Percentiles rank a stretch among this genome's conserved stretches.
Evolutionary conservation across 2,797 vertebrate species (phyloP).

Genomic region (Furcifer pardalis): DNA sequence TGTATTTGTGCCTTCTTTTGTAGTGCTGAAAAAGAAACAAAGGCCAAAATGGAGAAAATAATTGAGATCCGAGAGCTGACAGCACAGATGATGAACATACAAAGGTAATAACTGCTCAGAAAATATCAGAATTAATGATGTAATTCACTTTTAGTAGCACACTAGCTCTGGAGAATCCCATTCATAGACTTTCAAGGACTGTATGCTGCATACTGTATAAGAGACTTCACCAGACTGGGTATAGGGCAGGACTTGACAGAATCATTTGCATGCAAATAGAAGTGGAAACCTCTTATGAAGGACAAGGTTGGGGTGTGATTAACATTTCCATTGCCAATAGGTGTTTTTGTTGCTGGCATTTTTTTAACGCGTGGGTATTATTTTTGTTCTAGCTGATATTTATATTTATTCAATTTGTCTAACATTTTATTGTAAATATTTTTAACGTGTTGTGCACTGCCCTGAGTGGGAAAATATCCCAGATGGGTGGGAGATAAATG

Average conservation of each 20-base stretch:
- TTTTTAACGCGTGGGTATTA: too few species aligned
- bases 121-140: background rate
- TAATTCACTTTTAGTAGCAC: background rate
- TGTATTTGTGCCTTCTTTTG: constrained; percentile 8
- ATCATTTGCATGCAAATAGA: too few species aligned
- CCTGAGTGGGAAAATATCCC: too few species aligned
- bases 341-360: too few species aligned
- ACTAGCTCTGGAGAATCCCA: background rate
- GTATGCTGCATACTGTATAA: background rate
- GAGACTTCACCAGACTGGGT: background rate
- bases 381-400: too few species aligned
- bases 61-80: constrained; percentile 80
- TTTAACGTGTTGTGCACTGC: too few species aligned
- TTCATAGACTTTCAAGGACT: background rate
- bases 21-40: constrained; percentile 87
- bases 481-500: too few species aligned
- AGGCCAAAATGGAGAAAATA: constrained; percentile 83
- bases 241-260: background rate
- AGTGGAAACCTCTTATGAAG: too few species aligned
- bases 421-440: too few species aligned
- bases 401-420: too few species aligned
- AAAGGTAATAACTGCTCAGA: constrained; percentile 75
- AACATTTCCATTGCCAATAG: too few species aligned
- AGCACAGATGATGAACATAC: constrained; percentile 80
- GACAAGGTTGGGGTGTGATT: too few species aligned